A percentile compares a stretch with the other conserved stretches of the same genome.
Conservation (phyloP, 35 echinoderm and acorn worm genomes). For the Ophioderma brevispina region DNA sequence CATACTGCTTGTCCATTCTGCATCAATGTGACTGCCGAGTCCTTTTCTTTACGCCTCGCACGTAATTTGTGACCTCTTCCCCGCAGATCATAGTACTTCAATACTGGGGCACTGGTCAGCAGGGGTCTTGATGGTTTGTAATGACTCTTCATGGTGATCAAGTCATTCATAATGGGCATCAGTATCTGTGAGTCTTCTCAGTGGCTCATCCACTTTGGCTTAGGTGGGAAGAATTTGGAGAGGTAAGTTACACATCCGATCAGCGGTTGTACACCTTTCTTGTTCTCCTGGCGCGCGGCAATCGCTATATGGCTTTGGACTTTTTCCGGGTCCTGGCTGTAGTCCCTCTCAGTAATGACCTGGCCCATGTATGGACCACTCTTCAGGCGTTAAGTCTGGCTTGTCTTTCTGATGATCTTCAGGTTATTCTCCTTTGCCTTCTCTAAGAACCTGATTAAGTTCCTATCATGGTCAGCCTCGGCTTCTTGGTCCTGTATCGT, state of each 20-base stretch:
- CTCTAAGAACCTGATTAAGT: slow-evolving; percentile 43
- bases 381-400: slow-evolving; percentile 39
- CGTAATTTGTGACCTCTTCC: slow-evolving; percentile 35
- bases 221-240: slow-evolving; percentile 30
- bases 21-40: slow-evolving; percentile 24
- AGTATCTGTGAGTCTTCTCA: slow-evolving; percentile 30
- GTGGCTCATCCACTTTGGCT: neutral
- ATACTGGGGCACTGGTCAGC: slow-evolving; percentile 38
- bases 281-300: slow-evolving; percentile 25
- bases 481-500: slow-evolving; percentile 54
- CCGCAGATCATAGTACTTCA: slow-evolving; percentile 50
- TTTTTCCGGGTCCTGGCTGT: slow-evolving; percentile 65
- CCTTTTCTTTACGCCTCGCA: slow-evolving; percentile 41
- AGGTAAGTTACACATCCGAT: slow-evolving; percentile 78
- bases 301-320: slow-evolving; percentile 44
- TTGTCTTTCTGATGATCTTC: slow-evolving; percentile 62
- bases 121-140: slow-evolving; percentile 7
- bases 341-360: slow-evolving; percentile 47
- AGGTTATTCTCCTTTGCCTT: slow-evolving; percentile 63
- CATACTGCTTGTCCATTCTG: slow-evolving; percentile 36
- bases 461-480: slow-evolving; percentile 58
- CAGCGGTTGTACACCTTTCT: slow-evolving; percentile 48
- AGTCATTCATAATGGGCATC: slow-evolving; percentile 46
- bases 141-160: slow-evolving; percentile 4
- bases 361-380: slow-evolving; percentile 76